Percentiles rank a stretch among this genome's conserved stretches.
These are phyloP conservation scores for Coilia nasus DNA, from an alignment of 2,797 vertebrate genomes.

Conservation along the genomic window DNA sequence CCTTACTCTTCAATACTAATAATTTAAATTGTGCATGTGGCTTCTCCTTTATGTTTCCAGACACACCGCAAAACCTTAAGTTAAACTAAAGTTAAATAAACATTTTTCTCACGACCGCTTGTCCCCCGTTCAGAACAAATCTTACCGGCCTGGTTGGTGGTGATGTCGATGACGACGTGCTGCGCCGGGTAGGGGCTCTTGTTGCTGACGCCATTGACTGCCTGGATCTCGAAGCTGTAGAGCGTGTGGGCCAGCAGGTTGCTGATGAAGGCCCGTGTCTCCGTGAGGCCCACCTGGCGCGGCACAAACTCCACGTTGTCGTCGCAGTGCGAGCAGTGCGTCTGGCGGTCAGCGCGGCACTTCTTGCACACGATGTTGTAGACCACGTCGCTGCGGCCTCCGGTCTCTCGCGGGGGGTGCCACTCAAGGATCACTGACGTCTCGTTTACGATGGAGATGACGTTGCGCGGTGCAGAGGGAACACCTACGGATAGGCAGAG, in stretches of 20 bases:
- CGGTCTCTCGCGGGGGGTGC: constrained; percentile 91
- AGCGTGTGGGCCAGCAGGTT: constrained; percentile 94
- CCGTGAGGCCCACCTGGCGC: constrained; percentile 89
- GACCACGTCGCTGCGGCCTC: constrained; percentile 90
- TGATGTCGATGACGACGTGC: constrained; percentile 95
- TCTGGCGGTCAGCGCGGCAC: constrained; percentile 85
- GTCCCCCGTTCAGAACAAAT: not conserved
- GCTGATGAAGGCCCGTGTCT: constrained; percentile 93
- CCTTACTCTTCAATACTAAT: too few relatives aligned
- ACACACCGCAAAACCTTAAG: too few relatives aligned
- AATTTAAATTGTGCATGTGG: too few relatives aligned
- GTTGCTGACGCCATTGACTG: constrained; percentile 93
- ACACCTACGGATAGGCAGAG: constrained; percentile 76
- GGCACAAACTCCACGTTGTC: constrained; percentile 97
- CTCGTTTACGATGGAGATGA: constrained; percentile 97
- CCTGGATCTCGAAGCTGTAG: constrained; percentile 97
- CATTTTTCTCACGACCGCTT: too few relatives aligned
- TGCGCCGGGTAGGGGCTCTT: constrained; percentile 95
- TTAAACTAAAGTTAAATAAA: too few relatives aligned
- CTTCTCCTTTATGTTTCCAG: too few relatives aligned
- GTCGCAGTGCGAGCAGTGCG: constrained; percentile 91
- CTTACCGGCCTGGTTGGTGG: constrained; percentile 97
- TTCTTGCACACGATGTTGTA: constrained; percentile 98
- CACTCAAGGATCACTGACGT: constrained; percentile 97
- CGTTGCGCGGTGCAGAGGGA: constrained; percentile 92